Evolutionary conservation across 2,888 invertebrate species (phyloP), one percentile per base, ranked within the genome.

Genomic region (Scrobipalpa atriplicella): DNA sequence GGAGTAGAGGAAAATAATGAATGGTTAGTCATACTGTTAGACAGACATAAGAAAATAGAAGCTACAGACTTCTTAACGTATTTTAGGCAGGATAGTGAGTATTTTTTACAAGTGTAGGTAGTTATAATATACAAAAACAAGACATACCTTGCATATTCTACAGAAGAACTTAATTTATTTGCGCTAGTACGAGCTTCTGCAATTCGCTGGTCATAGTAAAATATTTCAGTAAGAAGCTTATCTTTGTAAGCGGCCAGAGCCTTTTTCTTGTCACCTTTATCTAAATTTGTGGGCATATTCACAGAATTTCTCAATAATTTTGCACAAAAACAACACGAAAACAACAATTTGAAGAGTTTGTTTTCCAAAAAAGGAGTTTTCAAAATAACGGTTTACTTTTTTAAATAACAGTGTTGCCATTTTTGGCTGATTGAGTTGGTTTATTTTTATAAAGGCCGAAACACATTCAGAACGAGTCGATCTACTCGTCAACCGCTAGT

Each of bases 191-290:
- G 75, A 47, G 82, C 79, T 13, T 86, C 81, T 8, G 79, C 74
- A 7, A 89, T 84, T 72, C 79, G 78, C 29, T 73, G 76, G n/a
- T 89, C 84, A 47, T 79, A 85, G 70, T 83, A 83, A 13, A 81
- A 77, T 2, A 90, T 74, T 9, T 87, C 84, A 80, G 70, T 19
- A 87, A 68, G 47, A 91, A 67, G 54, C 80, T 79, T 41, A 86
- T 58, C 78, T 66, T 88, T 90, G 9, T 78, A 75, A 0, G 75
- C 78, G 52, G 83, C 41, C 41, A 87, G 72, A n/a, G 76, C 75
- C 41, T 75, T 81, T 70, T 81, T 85, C 68, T 80, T 83, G 3
- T 77, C 73, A 38, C 8, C 38, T 67, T 67, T 79, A 51, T 73
- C 72, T 39, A n/a, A 47, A 6, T 56, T 56, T 56, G 21, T 56